These are phyloP conservation scores for Aphidius colemani DNA, from an alignment of 2,888 invertebrate genomes.

Conservation along the genomic window DNA sequence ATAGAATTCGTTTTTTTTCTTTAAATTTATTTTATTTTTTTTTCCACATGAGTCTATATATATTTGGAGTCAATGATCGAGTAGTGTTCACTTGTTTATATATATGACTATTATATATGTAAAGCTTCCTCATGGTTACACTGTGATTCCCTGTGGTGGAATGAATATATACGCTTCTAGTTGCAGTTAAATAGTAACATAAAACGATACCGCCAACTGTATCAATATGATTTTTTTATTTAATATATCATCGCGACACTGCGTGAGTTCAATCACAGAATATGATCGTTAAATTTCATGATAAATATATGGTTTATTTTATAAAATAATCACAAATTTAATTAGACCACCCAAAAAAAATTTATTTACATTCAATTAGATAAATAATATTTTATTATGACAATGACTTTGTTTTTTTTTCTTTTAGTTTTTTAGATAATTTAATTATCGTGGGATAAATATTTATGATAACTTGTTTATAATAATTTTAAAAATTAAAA, in stretches of 20 bases:
- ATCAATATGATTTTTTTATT: no score
- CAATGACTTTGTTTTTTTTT: not conserved
- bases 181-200: slow-evolving; percentile 11
- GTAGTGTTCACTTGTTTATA: slow-evolving; percentile 4
- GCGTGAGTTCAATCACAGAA: slow-evolving; percentile 29
- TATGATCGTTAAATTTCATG: slow-evolving; percentile 56
- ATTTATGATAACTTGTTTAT: not conserved
- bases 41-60: not conserved
- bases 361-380: not conserved
- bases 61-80: slow-evolving; percentile 13
- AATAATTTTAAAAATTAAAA: no score
- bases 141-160: slow-evolving; percentile 28
- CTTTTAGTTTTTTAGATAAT: no score
- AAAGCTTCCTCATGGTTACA: not conserved
- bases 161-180: slow-evolving; percentile 5
- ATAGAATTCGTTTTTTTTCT: not conserved
- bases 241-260: slow-evolving; percentile 11
- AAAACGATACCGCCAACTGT: slow-evolving; percentile 10
- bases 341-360: slow-evolving; percentile 48
- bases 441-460: no score
- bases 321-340: slow-evolving; percentile 51
- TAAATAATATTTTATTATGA: not conserved
- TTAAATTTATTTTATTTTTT: not conserved
- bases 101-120: not conserved
- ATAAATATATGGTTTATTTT: slow-evolving; percentile 33